Evolutionary conservation across 92 coral and sea anemone genomes (phyloP), one percentile per base, ranked within the genome.

Genomic region (Virgularia gustaviana): DNA sequence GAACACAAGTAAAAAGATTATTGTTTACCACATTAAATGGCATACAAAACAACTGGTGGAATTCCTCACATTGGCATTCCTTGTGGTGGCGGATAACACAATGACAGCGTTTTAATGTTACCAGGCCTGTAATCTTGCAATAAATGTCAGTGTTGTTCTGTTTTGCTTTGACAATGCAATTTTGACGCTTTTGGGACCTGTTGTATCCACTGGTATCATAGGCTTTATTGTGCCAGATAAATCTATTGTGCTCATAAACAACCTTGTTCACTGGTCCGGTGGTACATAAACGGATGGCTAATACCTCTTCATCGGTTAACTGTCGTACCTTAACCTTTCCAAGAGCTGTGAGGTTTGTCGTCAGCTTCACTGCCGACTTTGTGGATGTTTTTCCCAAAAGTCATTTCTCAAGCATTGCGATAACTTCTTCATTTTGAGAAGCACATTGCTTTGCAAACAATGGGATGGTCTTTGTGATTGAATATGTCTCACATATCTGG

Each of bases 121-220:
- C 42, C 28, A 63, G 71, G 71, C 71, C 23, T 9, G 16, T 31
- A 22, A 63, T 33, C 13, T 41, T 24, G 49, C 57, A 63, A 51
- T 63, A 51, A 41, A 20, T 35, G 23, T 31, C 36, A 63, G 7
- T 63, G 11, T 33, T 51, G 20, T 36, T 3, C 23, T 9, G 36
- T 20, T 63, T 16, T 29, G 45, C 71, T 63, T 29, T 63, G 45
- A 63, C 71, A 2, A 63, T 2, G 20, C 71, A 63, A 27, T 63
- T 63, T 35, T 63, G 71, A 11, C 71, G 7, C 29, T 31, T 63
- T 2, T 49, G 16, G 15, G 71, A 63, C 36, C 71, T 63, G 10
- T 49, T 63, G 45, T 63, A 63, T 23, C n/a, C 43, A 31, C 23
- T 51, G 31, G 71, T 63, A 25, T 63, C 71, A 36, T 63, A 63